Conservation (phyloP, 2,113 vertebrate species). For the Setophaga coronata region DNA sequence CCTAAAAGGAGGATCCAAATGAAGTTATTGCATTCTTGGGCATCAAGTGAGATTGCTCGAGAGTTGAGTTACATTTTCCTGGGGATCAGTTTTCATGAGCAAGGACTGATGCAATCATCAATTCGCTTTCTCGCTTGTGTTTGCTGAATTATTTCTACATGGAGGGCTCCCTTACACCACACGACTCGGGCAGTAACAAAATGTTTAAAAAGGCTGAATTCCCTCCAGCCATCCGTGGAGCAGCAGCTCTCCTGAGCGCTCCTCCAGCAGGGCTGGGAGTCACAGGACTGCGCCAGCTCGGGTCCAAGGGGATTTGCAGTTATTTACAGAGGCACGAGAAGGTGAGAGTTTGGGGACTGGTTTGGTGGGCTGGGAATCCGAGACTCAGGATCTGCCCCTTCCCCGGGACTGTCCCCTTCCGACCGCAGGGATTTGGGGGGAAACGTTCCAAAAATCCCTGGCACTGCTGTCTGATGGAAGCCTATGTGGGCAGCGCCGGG, state of each 20-base stretch:
- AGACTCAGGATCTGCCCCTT: neutral
- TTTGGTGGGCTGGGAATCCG: neutral
- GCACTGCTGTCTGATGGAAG: neutral
- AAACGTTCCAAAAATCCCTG: neutral
- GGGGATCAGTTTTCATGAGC: slow-evolving; percentile 44
- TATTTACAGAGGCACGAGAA: neutral
- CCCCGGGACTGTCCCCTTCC: neutral
- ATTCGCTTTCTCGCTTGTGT: neutral
- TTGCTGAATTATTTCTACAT: neutral
- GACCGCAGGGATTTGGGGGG: neutral
- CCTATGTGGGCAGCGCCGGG: slow-evolving; percentile 24
- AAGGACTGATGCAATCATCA: slow-evolving; percentile 42
- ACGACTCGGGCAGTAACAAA: neutral
- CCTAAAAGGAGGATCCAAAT: slow-evolving; percentile 53
- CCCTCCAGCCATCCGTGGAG: neutral
- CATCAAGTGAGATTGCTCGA: slow-evolving; percentile 17
- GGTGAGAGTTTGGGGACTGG: neutral
- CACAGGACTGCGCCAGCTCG: neutral
- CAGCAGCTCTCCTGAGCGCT: neutral
- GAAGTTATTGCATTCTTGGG: slow-evolving; percentile 40
- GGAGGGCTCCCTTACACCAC: neutral
- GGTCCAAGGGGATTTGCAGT: neutral
- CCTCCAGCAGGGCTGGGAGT: neutral
- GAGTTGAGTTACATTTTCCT: slow-evolving; percentile 48
- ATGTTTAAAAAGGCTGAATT: neutral